These are phyloP conservation scores for Hydroisotoma schaefferi DNA, from an alignment of 2,888 invertebrate genomes.

Conservation along the genomic window DNA sequence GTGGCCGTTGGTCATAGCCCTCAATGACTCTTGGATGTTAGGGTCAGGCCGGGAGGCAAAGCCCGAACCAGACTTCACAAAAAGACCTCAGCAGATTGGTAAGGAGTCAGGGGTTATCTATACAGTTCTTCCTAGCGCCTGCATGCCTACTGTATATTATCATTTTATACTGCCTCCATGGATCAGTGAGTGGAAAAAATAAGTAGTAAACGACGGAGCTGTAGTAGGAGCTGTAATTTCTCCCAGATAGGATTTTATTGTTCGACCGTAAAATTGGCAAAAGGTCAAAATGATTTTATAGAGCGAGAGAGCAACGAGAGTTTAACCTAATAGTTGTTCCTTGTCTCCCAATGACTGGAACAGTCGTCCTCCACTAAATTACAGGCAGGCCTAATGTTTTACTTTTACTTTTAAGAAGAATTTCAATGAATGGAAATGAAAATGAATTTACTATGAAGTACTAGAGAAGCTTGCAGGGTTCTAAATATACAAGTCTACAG, in stretches of 20 bases:
- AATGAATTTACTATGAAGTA: too few species aligned
- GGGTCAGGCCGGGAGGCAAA: too few species aligned
- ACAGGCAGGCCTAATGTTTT: constrained; percentile 16
- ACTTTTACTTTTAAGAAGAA: too few species aligned
- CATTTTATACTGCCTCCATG: too few species aligned
- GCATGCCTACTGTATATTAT: too few species aligned
- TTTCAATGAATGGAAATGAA: constrained; percentile 17
- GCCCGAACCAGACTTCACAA: too few species aligned
- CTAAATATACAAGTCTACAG: too few species aligned
- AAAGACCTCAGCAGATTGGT: too few species aligned
- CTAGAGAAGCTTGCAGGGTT: too few species aligned
- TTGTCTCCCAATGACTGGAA: not conserved
- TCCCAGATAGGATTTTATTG: constrained; percentile 37
- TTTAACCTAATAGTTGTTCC: constrained; percentile 17
- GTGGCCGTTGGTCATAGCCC: not conserved
- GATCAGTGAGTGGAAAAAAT: not conserved
- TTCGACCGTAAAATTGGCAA: constrained; percentile 47
- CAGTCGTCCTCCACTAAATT: constrained; percentile 18
- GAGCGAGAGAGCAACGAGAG: constrained; percentile 13
- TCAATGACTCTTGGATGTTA: too few species aligned
- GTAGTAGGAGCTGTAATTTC: not conserved
- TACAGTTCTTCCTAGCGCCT: too few species aligned
- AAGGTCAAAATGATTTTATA: constrained; percentile 45
- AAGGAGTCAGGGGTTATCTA: not conserved
- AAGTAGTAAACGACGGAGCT: not conserved